Conservation (phyloP, 1,140 invertebrate species). For the Hylaeus anthracinus region DNA sequence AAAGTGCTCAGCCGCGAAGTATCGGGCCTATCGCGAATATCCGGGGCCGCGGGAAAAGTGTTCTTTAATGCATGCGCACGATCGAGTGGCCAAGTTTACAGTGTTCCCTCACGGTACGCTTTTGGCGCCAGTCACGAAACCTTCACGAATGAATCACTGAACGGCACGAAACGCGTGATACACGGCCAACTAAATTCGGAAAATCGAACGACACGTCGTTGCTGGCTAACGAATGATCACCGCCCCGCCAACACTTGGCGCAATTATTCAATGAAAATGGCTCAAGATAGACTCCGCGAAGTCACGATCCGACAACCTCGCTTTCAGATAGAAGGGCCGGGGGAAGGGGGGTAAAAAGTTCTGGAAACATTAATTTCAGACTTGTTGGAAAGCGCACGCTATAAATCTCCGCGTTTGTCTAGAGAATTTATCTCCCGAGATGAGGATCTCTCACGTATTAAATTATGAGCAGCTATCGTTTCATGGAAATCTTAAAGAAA, state of each 20-base stretch:
- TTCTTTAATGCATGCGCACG: constrained; percentile 72
- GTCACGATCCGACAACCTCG: constrained; percentile 9
- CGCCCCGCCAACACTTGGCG: constrained; percentile 17
- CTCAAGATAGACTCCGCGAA: constrained; percentile 10
- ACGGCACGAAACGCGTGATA: constrained; percentile 46
- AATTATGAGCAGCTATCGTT: constrained; percentile 5
- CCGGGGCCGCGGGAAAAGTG: constrained; percentile 59
- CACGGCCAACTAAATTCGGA: constrained; percentile 26
- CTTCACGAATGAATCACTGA: constrained; percentile 65
- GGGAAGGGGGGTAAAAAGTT: neutral
- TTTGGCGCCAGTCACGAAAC: constrained; percentile 69
- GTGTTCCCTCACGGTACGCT: constrained; percentile 68
- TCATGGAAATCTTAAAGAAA: neutral
- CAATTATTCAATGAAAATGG: constrained; percentile 35
- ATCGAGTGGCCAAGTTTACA: constrained; percentile 68
- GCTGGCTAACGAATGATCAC: constrained; percentile 48
- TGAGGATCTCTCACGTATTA: neutral
- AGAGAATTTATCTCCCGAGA: constrained; percentile 6
- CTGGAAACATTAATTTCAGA: constrained; percentile 22
- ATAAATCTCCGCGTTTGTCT: constrained; percentile 15
- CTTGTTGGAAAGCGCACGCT: neutral
- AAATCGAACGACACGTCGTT: constrained; percentile 44
- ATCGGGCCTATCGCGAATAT: constrained; percentile 30
- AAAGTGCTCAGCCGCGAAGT: constrained; percentile 43
- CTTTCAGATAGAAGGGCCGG: too few species aligned